Percentiles rank a stretch among this genome's conserved stretches.
phyloP scores from a whole-genome alignment of 2,888 invertebrate genomes.

The Tachina lurida region DNA sequence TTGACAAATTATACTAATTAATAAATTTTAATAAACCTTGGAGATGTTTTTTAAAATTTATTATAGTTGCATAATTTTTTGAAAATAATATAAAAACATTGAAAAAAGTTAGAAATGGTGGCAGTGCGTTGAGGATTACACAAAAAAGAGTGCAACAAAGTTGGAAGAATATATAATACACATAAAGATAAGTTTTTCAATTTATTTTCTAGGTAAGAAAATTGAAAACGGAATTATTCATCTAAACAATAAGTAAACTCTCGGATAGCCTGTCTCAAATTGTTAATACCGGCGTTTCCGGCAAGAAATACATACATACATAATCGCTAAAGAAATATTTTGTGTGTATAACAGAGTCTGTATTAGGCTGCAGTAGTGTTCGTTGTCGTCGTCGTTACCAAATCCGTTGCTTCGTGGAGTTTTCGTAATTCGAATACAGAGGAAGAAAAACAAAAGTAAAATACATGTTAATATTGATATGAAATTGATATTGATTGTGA shows the following conservation, averaged over 20 bases:
- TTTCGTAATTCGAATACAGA: slow-evolving; percentile 27
- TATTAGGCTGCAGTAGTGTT: slow-evolving; percentile 34
- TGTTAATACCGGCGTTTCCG: slow-evolving; percentile 40
- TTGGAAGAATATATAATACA: background rate
- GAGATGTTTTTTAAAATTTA: too few species aligned
- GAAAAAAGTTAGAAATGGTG: slow-evolving; percentile 53
- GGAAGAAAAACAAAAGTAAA: slow-evolving; percentile 58
- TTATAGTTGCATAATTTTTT: background rate
- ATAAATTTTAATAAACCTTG: background rate
- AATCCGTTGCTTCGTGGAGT: slow-evolving; percentile 48
- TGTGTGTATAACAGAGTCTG: slow-evolving; percentile 65
- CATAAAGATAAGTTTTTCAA: background rate
- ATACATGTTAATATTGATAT: slow-evolving; percentile 12
- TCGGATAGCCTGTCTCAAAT: slow-evolving; percentile 6
- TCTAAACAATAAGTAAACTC: slow-evolving; percentile 14
- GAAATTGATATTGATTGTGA: slow-evolving; percentile 3
- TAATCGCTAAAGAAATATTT: slow-evolving; percentile 34
- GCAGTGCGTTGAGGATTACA: slow-evolving; percentile 19
- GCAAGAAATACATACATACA: slow-evolving; percentile 16
- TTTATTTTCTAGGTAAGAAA: slow-evolving; percentile 34
- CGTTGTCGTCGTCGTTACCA: slow-evolving; percentile 30
- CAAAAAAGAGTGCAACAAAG: background rate
- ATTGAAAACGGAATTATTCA: slow-evolving; percentile 21
- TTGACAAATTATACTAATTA: slow-evolving; percentile 17
- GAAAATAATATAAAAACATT: background rate